Percentiles rank a stretch among this genome's conserved stretches.
Evolutionary conservation across 1,140 invertebrate genomes (phyloP).

Genomic region (Melipona quadrifasciata): DNA sequence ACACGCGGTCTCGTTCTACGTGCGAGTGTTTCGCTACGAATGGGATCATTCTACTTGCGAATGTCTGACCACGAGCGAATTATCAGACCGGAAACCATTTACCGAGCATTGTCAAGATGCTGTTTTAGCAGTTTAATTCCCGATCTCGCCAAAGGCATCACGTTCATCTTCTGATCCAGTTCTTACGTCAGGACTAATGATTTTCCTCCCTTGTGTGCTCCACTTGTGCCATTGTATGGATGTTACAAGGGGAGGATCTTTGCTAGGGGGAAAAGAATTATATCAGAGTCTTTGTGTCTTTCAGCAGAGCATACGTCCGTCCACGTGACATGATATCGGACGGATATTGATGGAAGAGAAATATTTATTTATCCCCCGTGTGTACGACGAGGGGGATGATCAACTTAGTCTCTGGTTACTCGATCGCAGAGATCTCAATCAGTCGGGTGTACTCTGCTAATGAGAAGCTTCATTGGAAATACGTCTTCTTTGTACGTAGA

Average conservation of each 20-base stretch:
- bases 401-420: background rate
- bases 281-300: background rate
- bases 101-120: background rate
- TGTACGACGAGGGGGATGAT: constrained; percentile 1
- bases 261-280: background rate
- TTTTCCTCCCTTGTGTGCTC: background rate
- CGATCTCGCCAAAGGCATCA: background rate
- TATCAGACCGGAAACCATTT: too few species aligned
- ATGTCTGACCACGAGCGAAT: too few species aligned
- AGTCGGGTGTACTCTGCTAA: background rate
- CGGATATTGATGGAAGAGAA: background rate
- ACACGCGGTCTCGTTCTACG: too few species aligned
- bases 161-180: constrained; percentile 13
- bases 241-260: background rate
- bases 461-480: background rate
- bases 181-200: background rate
- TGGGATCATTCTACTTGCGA: too few species aligned
- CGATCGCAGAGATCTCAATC: constrained; percentile 29
- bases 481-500: background rate
- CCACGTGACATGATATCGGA: background rate
- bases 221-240: constrained; percentile 1
- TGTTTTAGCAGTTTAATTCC: constrained; percentile 1
- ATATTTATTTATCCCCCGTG: constrained; percentile 37
- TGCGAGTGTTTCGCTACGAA: too few species aligned
- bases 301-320: background rate